A percentile compares a stretch with the other conserved stretches of the same genome.
Evolutionary conservation across 2,888 invertebrate genomes (phyloP).

Genomic region (Torymus texanus): DNA sequence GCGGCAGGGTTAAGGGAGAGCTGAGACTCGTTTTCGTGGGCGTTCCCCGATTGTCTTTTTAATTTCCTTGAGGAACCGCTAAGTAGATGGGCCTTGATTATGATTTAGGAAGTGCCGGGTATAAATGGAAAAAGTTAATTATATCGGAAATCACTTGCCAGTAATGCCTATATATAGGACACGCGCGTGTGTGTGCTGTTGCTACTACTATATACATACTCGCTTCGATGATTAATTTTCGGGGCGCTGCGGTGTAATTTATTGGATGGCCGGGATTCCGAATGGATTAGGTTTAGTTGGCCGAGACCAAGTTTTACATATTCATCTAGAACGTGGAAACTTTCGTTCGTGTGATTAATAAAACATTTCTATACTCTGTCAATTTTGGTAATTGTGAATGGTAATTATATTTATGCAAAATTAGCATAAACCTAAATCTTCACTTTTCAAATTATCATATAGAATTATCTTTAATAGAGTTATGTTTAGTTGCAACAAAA

Average conservation of each 20-base stretch:
- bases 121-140: conserved; percentile 52
- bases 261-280: background rate
- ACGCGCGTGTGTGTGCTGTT: background rate
- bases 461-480: too few relatives aligned
- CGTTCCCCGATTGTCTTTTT: conserved; percentile 55
- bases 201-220: background rate
- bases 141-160: conserved; percentile 51
- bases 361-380: too few relatives aligned
- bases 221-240: conserved; percentile 4
- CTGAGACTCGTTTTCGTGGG: conserved; percentile 20
- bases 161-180: background rate
- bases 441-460: too few relatives aligned
- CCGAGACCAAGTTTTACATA: background rate
- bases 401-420: too few relatives aligned
- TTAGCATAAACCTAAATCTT: too few relatives aligned
- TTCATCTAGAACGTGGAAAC: too few relatives aligned
- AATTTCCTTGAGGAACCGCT: conserved; percentile 46
- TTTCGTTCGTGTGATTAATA: too few relatives aligned
- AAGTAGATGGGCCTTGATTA: conserved; percentile 51
- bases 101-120: conserved; percentile 51
- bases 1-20: too few relatives aligned
- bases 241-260: background rate
- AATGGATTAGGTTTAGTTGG: background rate
- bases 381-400: too few relatives aligned
- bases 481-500: too few relatives aligned